Percentiles rank a stretch among this genome's conserved stretches.
Evolutionary conservation across 2,113 vertebrate genomes (phyloP).

Genomic region (Dasyurus viverrinus): DNA sequence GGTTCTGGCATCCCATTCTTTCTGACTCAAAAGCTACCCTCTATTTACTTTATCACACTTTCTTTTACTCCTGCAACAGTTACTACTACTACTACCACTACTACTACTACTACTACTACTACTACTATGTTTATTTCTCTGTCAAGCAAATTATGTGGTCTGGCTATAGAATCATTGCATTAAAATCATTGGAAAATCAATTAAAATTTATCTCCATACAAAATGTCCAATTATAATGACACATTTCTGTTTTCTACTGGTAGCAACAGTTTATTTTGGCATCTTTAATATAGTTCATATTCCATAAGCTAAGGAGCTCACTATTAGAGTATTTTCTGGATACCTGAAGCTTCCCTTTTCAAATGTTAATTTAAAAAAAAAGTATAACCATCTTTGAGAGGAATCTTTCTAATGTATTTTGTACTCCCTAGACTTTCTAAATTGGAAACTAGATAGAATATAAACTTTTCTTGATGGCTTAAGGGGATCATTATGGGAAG

Average conservation of each 20-base stretch:
- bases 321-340: constrained; percentile 11
- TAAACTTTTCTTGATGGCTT: neutral
- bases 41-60: neutral
- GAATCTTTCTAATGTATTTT: neutral
- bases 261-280: neutral
- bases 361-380: constrained; percentile 5
- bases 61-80: neutral
- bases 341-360: neutral
- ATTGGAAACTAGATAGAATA: constrained; percentile 30
- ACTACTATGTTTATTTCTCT: neutral
- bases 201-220: neutral
- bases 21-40: neutral
- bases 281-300: neutral
- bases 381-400: neutral
- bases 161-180: neutral
- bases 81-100: no score
- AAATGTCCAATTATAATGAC: neutral
- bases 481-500: constrained; percentile 11
- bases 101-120: no score
- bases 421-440: neutral
- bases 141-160: neutral
- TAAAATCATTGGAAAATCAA: constrained; percentile 4
- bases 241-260: neutral
- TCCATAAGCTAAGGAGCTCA: neutral
- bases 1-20: neutral